phyloP scores from a whole-genome alignment of 2,888 invertebrate genomes.

The Drosophila subquinaria region DNA sequence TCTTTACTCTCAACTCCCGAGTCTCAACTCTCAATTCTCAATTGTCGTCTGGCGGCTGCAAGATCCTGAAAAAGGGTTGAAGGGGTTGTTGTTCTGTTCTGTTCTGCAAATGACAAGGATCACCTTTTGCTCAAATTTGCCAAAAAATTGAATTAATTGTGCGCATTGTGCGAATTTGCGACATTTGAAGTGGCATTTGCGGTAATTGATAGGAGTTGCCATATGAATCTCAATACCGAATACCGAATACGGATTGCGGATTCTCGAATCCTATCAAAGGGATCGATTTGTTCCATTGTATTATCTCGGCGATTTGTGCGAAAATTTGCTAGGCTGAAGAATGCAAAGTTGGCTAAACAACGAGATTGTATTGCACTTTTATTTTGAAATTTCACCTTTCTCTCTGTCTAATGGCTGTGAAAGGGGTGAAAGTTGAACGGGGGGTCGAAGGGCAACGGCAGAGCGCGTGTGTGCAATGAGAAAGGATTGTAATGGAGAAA shows the following conservation, averaged over 20 bases:
- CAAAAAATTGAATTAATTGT: conserved; percentile 72
- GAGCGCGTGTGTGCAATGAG: conserved; percentile 11
- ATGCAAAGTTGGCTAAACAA: conserved; percentile 70
- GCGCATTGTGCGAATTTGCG: conserved; percentile 64
- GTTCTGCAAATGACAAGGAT: conserved; percentile 5
- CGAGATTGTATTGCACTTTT: conserved; percentile 33
- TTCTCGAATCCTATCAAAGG: conserved; percentile 7
- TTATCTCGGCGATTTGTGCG: conserved; percentile 48
- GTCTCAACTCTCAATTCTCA: conserved; percentile 5
- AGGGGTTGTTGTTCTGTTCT: conserved; percentile 17
- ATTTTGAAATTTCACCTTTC: conserved; percentile 2
- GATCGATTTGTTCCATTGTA: conserved; percentile 35
- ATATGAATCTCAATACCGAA: neutral
- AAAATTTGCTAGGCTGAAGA: conserved; percentile 56
- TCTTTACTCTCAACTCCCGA: neutral
- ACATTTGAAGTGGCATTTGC: conserved; percentile 77
- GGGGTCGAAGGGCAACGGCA: conserved; percentile 29
- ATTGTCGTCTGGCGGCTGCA: conserved; percentile 37
- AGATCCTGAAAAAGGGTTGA: conserved; percentile 34
- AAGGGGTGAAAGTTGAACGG: conserved; percentile 50
- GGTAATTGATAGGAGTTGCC: conserved; percentile 72
- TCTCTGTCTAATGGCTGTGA: neutral
- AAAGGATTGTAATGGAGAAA: conserved; percentile 19
- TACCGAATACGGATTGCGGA: neutral
- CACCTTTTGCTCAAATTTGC: conserved; percentile 65